Conservation (phyloP, 2,113 vertebrate species). For the Riparia riparia region DNA sequence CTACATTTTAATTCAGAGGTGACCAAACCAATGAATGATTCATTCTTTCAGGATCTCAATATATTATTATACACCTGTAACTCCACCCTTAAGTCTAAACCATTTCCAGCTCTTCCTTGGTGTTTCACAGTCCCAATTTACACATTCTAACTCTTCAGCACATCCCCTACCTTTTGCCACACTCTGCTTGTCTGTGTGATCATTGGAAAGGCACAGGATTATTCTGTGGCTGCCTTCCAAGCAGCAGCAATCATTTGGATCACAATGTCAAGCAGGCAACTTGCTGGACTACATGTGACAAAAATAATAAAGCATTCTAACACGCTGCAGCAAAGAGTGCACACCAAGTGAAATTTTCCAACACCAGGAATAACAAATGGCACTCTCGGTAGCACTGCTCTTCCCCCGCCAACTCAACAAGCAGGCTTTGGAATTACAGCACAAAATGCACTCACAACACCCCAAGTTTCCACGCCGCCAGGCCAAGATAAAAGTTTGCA, state of each 20-base stretch:
- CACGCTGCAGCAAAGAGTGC: not conserved
- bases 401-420: not conserved
- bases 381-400: not conserved
- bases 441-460: not conserved
- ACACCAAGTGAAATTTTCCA: not conserved
- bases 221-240: not conserved
- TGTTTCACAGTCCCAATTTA: not conserved
- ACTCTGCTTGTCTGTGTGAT: not conserved
- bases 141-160: not conserved
- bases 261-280: not conserved
- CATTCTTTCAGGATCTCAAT: not conserved
- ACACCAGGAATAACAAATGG: not conserved
- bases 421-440: not conserved
- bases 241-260: not conserved
- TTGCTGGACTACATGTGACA: not conserved
- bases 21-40: not conserved
- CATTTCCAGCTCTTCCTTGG: not conserved
- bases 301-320: not conserved
- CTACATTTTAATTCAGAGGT: not conserved
- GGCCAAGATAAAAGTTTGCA: not conserved
- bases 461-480: not conserved
- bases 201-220: not conserved
- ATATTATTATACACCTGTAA: not conserved
- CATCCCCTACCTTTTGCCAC: not conserved
- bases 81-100: not conserved